phyloP scores from a whole-genome alignment of 2,797 vertebrate species.

The Anas bernieri region DNA sequence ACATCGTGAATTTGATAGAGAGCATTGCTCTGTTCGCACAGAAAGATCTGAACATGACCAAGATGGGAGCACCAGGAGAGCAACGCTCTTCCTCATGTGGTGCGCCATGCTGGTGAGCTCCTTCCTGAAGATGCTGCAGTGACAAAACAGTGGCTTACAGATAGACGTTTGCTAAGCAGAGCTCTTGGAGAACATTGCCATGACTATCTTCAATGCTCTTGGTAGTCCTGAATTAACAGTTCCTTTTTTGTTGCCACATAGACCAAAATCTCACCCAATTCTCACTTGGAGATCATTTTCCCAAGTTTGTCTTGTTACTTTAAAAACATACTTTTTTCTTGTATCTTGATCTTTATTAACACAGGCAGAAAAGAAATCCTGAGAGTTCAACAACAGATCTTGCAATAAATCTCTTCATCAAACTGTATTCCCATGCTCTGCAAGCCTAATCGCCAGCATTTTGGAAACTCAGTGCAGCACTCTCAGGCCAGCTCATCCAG shows the following conservation, averaged over 20 bases:
- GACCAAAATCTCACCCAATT: background rate
- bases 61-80: background rate
- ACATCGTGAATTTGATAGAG: background rate
- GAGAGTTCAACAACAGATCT: background rate
- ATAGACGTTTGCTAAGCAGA: background rate
- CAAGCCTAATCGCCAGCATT: background rate
- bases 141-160: background rate
- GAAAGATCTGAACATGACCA: background rate
- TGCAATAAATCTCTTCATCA: background rate
- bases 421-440: background rate
- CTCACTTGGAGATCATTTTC: background rate
- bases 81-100: background rate
- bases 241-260: background rate
- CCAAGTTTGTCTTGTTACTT: background rate
- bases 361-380: background rate
- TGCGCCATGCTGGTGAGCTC: background rate
- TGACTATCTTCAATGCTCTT: background rate
- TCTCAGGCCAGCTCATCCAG: background rate
- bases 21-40: background rate
- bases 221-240: background rate
- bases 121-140: background rate
- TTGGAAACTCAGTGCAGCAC: background rate
- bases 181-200: background rate
- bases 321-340: background rate
- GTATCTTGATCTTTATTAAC: background rate